phyloP scores from a whole-genome alignment of 1,140 invertebrate genomes.

The Achatina immaculata region DNA sequence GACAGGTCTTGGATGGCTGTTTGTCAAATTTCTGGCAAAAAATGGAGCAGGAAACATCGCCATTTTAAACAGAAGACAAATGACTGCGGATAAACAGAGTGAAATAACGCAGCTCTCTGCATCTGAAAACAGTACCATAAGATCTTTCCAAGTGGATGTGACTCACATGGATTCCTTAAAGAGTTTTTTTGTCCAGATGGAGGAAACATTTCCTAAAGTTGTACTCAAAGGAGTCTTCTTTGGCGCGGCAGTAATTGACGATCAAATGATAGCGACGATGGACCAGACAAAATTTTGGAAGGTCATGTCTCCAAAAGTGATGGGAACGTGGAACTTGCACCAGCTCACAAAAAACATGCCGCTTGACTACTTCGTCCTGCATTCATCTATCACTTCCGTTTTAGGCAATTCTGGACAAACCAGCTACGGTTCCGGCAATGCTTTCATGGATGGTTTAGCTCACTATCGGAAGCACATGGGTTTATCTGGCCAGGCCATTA shows the following conservation, averaged over 20 bases:
- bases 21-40: slow-evolving; percentile 48
- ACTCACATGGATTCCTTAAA: slow-evolving; percentile 40
- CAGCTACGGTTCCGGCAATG: slow-evolving; percentile 54
- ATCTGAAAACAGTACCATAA: slow-evolving; percentile 39
- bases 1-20: slow-evolving; percentile 60
- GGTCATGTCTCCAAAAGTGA: slow-evolving; percentile 53
- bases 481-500: slow-evolving; percentile 51
- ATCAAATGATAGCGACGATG: slow-evolving; percentile 47
- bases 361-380: slow-evolving; percentile 57
- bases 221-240: slow-evolving; percentile 55
- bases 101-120: slow-evolving; percentile 44
- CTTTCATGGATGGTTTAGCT: slow-evolving; percentile 54
- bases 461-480: slow-evolving; percentile 44
- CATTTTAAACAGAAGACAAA: slow-evolving; percentile 46
- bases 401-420: slow-evolving; percentile 53
- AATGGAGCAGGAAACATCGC: slow-evolving; percentile 51
- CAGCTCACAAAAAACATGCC: slow-evolving; percentile 41
- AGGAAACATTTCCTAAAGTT: slow-evolving; percentile 11
- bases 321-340: slow-evolving; percentile 60
- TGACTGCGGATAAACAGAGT: slow-evolving; percentile 23
- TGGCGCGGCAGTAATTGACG: slow-evolving; percentile 55
- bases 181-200: slow-evolving; percentile 34
- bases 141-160: slow-evolving; percentile 44
- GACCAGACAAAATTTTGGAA: slow-evolving; percentile 44
- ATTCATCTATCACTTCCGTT: slow-evolving; percentile 51